phyloP scores from a whole-genome alignment of 2,113 vertebrate species.

The Pygoscelis adeliae region DNA sequence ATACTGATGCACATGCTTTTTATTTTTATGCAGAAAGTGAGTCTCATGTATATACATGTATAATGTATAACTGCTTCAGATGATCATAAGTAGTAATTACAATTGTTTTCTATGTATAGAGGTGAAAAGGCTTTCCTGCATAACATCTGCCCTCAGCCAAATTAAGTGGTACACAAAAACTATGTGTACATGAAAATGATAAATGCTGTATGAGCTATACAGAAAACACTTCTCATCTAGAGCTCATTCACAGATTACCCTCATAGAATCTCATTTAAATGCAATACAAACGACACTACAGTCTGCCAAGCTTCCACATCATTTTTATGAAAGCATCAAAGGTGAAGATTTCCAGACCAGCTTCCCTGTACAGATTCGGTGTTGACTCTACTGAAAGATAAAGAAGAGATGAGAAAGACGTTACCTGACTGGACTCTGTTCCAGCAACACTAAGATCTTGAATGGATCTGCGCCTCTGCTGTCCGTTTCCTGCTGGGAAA shows the following conservation, averaged over 20 bases:
- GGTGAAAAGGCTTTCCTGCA: not conserved
- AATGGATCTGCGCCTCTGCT: conserved; percentile 93
- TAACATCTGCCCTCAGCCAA: not conserved
- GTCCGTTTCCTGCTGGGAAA: conserved; percentile 85
- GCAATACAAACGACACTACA: not conserved
- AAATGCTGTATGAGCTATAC: not conserved
- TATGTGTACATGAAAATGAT: not conserved
- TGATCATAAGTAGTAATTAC: not conserved
- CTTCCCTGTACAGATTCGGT: not conserved
- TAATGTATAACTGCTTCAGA: not conserved
- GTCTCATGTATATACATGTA: not conserved
- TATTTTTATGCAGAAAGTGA: not conserved
- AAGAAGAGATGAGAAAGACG: not conserved
- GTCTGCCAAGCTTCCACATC: not conserved
- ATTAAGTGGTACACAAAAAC: not conserved
- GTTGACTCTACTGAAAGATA: conserved; percentile 14
- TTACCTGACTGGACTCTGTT: conserved; percentile 94
- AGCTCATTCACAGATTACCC: conserved; percentile 12
- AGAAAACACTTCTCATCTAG: not conserved
- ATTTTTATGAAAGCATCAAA: not conserved
- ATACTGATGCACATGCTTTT: not conserved
- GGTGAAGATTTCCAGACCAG: not conserved
- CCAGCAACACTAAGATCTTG: conserved; percentile 91
- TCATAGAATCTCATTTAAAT: not conserved
- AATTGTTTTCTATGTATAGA: not conserved